phyloP scores from a whole-genome alignment of 2,888 invertebrate species.

The Diaperis boleti region DNA sequence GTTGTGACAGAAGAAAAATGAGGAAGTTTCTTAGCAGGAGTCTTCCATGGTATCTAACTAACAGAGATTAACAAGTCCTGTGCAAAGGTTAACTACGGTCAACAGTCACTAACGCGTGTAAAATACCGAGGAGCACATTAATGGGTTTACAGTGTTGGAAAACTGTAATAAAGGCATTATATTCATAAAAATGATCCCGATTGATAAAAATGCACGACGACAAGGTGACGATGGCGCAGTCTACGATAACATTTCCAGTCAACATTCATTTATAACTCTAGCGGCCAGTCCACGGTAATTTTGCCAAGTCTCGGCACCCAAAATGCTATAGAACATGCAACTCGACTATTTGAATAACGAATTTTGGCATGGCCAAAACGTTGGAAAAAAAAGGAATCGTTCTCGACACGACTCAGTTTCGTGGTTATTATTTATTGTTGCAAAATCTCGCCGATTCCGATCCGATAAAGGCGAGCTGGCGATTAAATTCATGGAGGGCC shows the following conservation, averaged over 20 bases:
- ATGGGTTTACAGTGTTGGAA: slow-evolving; percentile 23
- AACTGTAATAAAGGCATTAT: slow-evolving; percentile 15
- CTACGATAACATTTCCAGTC: slow-evolving; percentile 9
- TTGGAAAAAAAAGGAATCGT: slow-evolving; percentile 16
- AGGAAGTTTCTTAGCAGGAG: slow-evolving; percentile 44
- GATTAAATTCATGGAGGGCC: slow-evolving; percentile 16
- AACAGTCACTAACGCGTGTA: slow-evolving; percentile 51
- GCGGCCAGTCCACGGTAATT: slow-evolving; percentile 5
- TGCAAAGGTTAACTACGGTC: slow-evolving; percentile 55
- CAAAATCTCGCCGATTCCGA: slow-evolving; percentile 28
- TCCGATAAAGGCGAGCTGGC: slow-evolving; percentile 10
- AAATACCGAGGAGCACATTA: slow-evolving; percentile 44
- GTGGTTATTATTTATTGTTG: slow-evolving; percentile 24
- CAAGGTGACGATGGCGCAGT: slow-evolving; percentile 21
- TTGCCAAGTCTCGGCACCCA: slow-evolving; percentile 11
- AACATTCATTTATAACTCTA: slow-evolving; percentile 25
- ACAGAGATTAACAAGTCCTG: slow-evolving; percentile 50
- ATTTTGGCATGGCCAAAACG: slow-evolving; percentile 28
- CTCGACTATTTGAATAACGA: slow-evolving; percentile 20
- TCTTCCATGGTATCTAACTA: slow-evolving; percentile 46
- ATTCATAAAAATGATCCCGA: slow-evolving; percentile 18
- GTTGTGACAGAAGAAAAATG: slow-evolving; percentile 31
- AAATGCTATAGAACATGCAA: slow-evolving; percentile 29
- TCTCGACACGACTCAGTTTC: slow-evolving; percentile 26
- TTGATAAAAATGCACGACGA: slow-evolving; percentile 25